phyloP scores from a whole-genome alignment of 2,113 vertebrate genomes.

The Narcine bancroftii region DNA sequence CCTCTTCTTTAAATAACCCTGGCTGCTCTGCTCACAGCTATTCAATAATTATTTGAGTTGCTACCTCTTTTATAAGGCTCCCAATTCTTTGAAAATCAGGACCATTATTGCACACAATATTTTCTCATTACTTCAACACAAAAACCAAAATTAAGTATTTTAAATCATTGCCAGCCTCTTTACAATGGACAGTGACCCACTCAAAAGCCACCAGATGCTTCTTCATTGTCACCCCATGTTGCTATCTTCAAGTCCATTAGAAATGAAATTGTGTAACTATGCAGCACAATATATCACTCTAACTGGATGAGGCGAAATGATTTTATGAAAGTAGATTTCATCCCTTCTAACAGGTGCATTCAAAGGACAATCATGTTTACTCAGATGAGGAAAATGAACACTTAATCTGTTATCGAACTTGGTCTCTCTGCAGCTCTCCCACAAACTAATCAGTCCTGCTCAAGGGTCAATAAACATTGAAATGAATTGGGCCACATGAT shows the following conservation, averaged over 20 bases:
- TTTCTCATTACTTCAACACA: slow-evolving; percentile 5
- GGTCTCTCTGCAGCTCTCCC: neutral
- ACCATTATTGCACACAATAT: neutral
- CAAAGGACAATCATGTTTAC: neutral
- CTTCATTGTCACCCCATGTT: neutral
- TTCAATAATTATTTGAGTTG: neutral
- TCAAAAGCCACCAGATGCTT: neutral
- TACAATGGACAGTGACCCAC: slow-evolving; percentile 20
- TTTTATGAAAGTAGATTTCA: slow-evolving; percentile 7
- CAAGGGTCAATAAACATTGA: neutral
- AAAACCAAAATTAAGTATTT: slow-evolving; percentile 1
- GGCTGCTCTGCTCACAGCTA: neutral
- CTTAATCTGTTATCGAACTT: neutral
- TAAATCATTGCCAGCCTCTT: neutral
- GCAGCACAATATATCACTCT: neutral
- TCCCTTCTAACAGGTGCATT: neutral
- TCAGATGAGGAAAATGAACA: neutral
- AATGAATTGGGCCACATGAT: neutral
- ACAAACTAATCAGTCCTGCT: neutral
- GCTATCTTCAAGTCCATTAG: slow-evolving; percentile 11
- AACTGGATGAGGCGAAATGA: slow-evolving; percentile 15
- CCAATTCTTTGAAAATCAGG: neutral
- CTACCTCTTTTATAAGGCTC: neutral
- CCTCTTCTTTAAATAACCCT: neutral
- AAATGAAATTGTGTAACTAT: slow-evolving; percentile 10